Percentiles rank a stretch among this genome's conserved stretches.
These are phyloP conservation scores for Chloroclystis v-ata DNA, from an alignment of 2,888 invertebrate genomes.

Conservation along the genomic window DNA sequence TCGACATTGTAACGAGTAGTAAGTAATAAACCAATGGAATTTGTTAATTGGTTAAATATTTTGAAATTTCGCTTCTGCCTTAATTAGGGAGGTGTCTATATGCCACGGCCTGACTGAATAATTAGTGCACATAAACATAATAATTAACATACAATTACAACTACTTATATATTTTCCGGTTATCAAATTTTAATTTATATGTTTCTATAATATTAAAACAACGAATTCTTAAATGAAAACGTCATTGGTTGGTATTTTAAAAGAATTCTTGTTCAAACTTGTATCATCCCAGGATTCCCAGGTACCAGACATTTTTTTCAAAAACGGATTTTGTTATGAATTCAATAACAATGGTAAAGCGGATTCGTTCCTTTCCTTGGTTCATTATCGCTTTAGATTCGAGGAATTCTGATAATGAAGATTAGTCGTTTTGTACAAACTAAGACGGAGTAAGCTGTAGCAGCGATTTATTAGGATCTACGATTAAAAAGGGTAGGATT, in stretches of 20 bases:
- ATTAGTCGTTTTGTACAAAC: slow-evolving; percentile 13
- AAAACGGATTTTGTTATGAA: slow-evolving; percentile 13
- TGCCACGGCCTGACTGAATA: too few relatives aligned
- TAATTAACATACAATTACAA: too few relatives aligned
- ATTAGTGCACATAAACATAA: too few relatives aligned
- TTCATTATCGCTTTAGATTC: slow-evolving; percentile 13
- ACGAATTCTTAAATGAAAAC: not conserved
- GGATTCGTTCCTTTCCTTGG: slow-evolving; percentile 8
- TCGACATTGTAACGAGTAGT: slow-evolving; percentile 9
- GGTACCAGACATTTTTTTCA: slow-evolving; percentile 18
- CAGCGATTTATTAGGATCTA: slow-evolving; percentile 12
- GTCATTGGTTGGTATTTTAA: slow-evolving; percentile 6
- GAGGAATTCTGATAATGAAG: slow-evolving; percentile 11
- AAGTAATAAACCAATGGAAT: slow-evolving; percentile 12
- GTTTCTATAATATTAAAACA: too few relatives aligned
- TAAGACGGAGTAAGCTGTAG: slow-evolving; percentile 6
- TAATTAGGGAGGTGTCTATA: too few relatives aligned
- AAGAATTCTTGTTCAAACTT: slow-evolving; percentile 21
- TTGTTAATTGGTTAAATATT: slow-evolving; percentile 6
- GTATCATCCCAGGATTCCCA: slow-evolving; percentile 22
- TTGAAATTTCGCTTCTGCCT: not conserved
- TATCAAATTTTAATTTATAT: too few relatives aligned
- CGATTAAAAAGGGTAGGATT: slow-evolving; percentile 2
- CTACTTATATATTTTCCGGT: too few relatives aligned
- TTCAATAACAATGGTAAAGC: slow-evolving; percentile 18